Evolutionary conservation across 2,797 vertebrate species (phyloP).

Genomic region (Xenops minutus): DNA sequence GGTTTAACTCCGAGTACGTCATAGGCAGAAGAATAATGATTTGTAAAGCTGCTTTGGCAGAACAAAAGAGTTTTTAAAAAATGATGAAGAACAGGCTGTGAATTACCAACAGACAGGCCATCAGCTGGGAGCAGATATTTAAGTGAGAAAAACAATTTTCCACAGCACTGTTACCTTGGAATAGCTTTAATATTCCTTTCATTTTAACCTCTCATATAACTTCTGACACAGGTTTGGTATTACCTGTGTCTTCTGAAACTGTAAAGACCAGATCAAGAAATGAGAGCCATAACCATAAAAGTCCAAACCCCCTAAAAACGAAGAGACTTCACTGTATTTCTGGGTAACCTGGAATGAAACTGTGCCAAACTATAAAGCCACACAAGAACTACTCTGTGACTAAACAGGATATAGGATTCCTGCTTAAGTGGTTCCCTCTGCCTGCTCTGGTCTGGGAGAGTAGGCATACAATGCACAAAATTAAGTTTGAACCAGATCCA

Average conservation of each 20-base stretch:
- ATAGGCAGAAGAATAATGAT: background rate
- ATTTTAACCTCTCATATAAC: background rate
- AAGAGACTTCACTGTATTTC: background rate
- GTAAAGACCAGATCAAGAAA: background rate
- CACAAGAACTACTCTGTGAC: background rate
- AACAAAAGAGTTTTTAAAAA: background rate
- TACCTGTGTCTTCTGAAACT: background rate
- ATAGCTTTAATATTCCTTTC: background rate
- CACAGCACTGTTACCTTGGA: background rate
- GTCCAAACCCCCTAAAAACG: background rate
- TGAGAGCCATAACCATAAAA: background rate
- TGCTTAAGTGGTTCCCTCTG: background rate
- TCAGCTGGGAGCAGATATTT: conserved; percentile 2
- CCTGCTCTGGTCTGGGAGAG: background rate
- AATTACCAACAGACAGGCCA: background rate
- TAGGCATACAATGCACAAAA: background rate
- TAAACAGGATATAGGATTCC: background rate
- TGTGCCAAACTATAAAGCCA: background rate
- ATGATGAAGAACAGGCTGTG: background rate
- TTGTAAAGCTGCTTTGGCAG: background rate
- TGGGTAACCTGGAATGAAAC: background rate
- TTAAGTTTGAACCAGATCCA: background rate
- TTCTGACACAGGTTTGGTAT: background rate
- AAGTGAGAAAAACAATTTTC: background rate
- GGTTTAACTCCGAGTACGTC: background rate